Evolutionary conservation across 2,888 invertebrate species (phyloP).

Genomic region (Agriopis aurantiaria): DNA sequence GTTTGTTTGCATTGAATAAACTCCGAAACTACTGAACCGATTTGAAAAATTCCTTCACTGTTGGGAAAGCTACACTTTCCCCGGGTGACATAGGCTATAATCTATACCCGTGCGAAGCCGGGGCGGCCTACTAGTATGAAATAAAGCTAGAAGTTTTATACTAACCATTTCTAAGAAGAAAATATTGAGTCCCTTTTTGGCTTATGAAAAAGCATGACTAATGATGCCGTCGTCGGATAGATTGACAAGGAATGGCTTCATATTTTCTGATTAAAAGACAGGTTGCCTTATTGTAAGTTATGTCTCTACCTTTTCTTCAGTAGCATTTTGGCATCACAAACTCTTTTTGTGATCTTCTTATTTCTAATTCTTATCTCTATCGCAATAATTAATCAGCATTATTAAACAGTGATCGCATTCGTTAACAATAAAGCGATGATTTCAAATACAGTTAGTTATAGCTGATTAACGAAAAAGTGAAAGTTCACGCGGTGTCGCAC

Average conservation of each 20-base stretch:
- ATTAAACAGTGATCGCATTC: background rate
- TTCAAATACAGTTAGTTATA: background rate
- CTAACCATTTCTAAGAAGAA: constrained; percentile 20
- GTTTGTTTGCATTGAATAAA: too few species aligned
- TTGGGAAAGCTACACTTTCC: too few species aligned
- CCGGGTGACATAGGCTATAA: too few species aligned
- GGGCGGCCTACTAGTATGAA: too few species aligned
- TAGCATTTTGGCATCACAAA: background rate
- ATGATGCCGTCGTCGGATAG: constrained; percentile 32
- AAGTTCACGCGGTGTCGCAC: constrained; percentile 4
- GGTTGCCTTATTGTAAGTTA: constrained; percentile 2
- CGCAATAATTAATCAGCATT: background rate
- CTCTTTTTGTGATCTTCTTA: background rate
- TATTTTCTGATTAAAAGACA: constrained; percentile 23
- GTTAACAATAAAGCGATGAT: background rate
- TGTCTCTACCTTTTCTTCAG: background rate
- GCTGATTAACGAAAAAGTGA: background rate
- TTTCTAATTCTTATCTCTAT: background rate
- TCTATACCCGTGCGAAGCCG: too few species aligned
- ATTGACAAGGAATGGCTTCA: constrained; percentile 30
- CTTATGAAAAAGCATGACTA: constrained; percentile 34
- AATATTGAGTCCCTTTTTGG: constrained; percentile 26
- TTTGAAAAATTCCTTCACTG: too few species aligned
- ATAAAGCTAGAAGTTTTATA: constrained; percentile 12
- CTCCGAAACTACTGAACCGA: too few species aligned